Base-by-base conservation (phyloP, 2,888 invertebrate genomes). In the Ommatoiulus sabulosus region DNA sequence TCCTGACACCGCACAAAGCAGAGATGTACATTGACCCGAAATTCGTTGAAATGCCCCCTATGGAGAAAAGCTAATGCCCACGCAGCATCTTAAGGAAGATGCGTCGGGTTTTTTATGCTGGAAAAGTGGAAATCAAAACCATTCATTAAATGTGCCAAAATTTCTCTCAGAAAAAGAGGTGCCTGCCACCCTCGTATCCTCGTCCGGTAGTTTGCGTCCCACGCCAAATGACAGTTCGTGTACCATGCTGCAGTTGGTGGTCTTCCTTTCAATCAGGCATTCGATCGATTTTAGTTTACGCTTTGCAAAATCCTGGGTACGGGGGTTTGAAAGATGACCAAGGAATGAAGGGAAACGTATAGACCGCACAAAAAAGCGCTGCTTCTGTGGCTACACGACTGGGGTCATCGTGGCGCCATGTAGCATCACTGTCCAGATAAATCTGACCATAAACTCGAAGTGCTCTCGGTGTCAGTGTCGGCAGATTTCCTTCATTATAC, bases 331-430 rank as follows among this genome's bases (percentile, higher is more conserved):
- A 24, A 72, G 24, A 72, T 72, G 72, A 24, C 24, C 24, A 72
- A 72, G n/a, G 4, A 20, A 72, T 72, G 24, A 24, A 72, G 72
- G 72, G 10, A 72, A 72, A 72, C 72, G 52, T 52, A 72, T 72
- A 72, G 24, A 72, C 72, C 72, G 20, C 17, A 72, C 20, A 72
- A 72, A 72, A 72, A 72, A 72, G 15, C 6, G 6, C 15, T 52
- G 8, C 10, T 52, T 52, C 52, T 52, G 52, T 52, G 52, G 52
- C 52, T 15, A 3, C 52, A 52, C 52, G 15, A 72, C 72, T 72
- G 72, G 20, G 72, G 72, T 72, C n/a, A 72, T 72, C 24, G 72
- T 72, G 72, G 72, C 72, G 72, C 72, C 72, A 72, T 72, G 72
- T 72, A 72, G 72, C 72, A 72, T 72, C 72, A 72, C 72, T 24